Percentiles rank a stretch among this genome's conserved stretches.
These are phyloP conservation scores for Pyrgus malvae DNA, from an alignment of 2,888 invertebrate genomes.

Conservation along the genomic window DNA sequence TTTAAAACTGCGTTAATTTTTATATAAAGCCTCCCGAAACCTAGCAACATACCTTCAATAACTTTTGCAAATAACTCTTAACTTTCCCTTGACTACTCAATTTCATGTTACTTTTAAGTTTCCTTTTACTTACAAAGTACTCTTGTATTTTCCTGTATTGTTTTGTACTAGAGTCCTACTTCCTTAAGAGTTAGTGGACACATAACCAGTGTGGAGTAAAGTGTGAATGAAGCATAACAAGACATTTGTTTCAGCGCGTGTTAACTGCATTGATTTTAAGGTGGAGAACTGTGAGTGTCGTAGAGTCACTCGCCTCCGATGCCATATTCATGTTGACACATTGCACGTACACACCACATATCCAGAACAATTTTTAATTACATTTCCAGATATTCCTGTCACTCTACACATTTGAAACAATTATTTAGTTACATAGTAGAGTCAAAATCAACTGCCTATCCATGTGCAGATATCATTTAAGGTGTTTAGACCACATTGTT, in stretches of 20 bases:
- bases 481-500: no score
- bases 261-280: conserved; percentile 83
- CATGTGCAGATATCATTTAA: no score
- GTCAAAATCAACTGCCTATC: no score
- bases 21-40: conserved; percentile 9
- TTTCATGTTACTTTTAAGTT: conserved; percentile 17
- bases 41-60: conserved; percentile 14
- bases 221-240: conserved; percentile 69
- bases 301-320: conserved; percentile 73
- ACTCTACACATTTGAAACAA: background rate
- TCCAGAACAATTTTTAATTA: conserved; percentile 60
- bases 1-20: conserved; percentile 20
- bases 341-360: conserved; percentile 64
- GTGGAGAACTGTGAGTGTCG: conserved; percentile 83
- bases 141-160: conserved; percentile 16
- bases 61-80: conserved; percentile 20
- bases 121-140: conserved; percentile 18
- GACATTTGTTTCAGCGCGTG: conserved; percentile 82
- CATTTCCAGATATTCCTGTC: background rate
- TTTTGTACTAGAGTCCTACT: conserved; percentile 11
- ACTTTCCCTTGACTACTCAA: conserved; percentile 12
- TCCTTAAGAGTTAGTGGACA: conserved; percentile 24
- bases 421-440: no score
- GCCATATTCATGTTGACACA: conserved; percentile 73
- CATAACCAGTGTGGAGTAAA: conserved; percentile 27